Evolutionary conservation across 2,113 vertebrate species (phyloP), one percentile per base, ranked within the genome.

Genomic region (Gymnobelideus leadbeateri): DNA sequence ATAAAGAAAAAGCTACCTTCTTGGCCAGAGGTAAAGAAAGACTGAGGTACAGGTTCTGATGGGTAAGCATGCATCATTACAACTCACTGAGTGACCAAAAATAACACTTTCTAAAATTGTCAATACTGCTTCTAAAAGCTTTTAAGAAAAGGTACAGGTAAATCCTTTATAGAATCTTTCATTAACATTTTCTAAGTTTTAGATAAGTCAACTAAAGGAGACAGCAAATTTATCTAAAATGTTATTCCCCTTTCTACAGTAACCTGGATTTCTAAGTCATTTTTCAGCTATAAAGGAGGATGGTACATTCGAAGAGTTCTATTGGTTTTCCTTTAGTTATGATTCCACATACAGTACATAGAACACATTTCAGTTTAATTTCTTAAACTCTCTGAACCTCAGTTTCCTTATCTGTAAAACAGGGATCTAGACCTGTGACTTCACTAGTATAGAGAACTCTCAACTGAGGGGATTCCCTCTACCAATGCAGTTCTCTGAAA

Each of bases 101-200:
- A 52, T n/a, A 52, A 51, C 14, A 90, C 51, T n/a, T n/a, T 31
- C 3, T 10, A 51, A 84, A 91, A 31, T 24, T 52, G 90, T 52
- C 51, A 52, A 37, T 91, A 51, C 8, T 23, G 21, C 4, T 84
- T 84, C n/a, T n/a, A 91, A 10, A 91, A 23, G 50, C 2, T 91
- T 52, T 37, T n/a, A 23, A 16, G 28, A 91, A 91, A 93, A 26
- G 91, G 49, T 89, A 77, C 92, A 94, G 96, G 94, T 61, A 96
- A 57, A 25, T 91, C 25, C 37, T 57, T 93, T 97, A 3, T n/a
- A 51, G 19, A 91, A 51, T 28, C 47, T 28, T 49, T 90, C 47
- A 51, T 92, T 93, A 96, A 46, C 51, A 95, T 61, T 90, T 94
- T 77, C 90, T 95, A 94, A 97, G 89, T 50, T 94, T 68, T 37